A percentile compares a stretch with the other conserved stretches of the same genome.
Evolutionary conservation across 1,140 invertebrate species (phyloP).

Genomic region (Adoxophyes honmai): DNA sequence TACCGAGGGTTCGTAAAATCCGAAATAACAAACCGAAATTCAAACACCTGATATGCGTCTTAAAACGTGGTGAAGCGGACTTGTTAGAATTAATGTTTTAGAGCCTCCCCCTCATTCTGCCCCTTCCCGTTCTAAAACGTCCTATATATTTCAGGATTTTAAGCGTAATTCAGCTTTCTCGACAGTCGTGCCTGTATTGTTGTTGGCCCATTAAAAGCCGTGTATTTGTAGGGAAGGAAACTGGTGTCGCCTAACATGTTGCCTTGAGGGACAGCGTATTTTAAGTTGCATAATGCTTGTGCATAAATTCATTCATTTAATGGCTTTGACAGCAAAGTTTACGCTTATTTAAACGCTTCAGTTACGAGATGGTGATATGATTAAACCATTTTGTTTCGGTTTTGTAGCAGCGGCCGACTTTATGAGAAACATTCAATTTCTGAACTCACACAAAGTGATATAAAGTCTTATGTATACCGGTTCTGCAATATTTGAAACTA

Average conservation of each 20-base stretch:
- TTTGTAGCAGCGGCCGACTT: too few species aligned
- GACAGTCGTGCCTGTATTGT: not conserved
- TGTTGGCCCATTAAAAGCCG: not conserved
- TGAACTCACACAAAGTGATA: too few species aligned
- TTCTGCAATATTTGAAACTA: too few species aligned
- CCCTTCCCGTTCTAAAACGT: not conserved
- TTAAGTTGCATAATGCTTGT: too few species aligned
- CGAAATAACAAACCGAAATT: too few species aligned
- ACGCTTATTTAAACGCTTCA: not conserved
- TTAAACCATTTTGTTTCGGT: too few species aligned
- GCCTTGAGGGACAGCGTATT: not conserved
- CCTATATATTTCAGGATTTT: not conserved
- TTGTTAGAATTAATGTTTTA: conserved; percentile 13
- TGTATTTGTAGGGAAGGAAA: not conserved
- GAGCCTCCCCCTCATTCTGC: not conserved
- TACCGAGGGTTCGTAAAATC: too few species aligned
- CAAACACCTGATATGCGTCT: not conserved
- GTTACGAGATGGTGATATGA: too few species aligned
- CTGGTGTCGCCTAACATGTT: not conserved
- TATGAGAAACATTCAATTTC: too few species aligned
- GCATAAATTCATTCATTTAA: not conserved
- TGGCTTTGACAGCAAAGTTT: not conserved
- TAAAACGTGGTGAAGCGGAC: not conserved
- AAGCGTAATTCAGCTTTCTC: not conserved
- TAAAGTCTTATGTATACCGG: too few species aligned